These are phyloP conservation scores for Lates calcarifer DNA, from an alignment of 2,113 vertebrate species.

Conservation along the genomic window DNA sequence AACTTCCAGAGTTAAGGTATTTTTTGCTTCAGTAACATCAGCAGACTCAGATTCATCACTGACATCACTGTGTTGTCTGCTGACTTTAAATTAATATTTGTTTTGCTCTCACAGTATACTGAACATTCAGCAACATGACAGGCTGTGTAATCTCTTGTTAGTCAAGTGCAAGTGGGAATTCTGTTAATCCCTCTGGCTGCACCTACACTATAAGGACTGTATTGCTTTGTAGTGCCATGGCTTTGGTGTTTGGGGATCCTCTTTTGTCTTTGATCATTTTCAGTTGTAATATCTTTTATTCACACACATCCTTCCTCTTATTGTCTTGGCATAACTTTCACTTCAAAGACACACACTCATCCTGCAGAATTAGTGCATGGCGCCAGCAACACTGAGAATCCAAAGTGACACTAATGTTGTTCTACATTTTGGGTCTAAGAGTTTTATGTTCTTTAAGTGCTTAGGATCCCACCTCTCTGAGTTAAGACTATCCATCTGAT, in stretches of 20 bases:
- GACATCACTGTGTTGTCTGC: conserved; percentile 8
- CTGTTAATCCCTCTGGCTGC: conserved; percentile 49
- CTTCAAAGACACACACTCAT: conserved; percentile 39
- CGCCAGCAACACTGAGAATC: conserved; percentile 23
- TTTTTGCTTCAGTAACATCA: neutral
- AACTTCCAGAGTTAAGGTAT: neutral
- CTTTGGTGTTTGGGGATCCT: conserved; percentile 52
- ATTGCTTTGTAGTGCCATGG: conserved; percentile 63
- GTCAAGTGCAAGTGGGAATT: conserved; percentile 16
- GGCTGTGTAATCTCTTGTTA: conserved; percentile 44
- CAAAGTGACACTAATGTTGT: conserved; percentile 25
- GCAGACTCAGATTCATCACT: conserved; percentile 2
- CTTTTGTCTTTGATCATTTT: conserved; percentile 56
- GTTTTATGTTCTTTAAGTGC: conserved; percentile 34
- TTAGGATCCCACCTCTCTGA: conserved; percentile 24
- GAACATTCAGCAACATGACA: conserved; percentile 20
- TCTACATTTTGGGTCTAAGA: conserved; percentile 7
- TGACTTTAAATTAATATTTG: conserved; percentile 12
- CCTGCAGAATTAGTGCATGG: conserved; percentile 38
- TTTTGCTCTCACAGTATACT: conserved; percentile 31
- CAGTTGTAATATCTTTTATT: conserved; percentile 40
- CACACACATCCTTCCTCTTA: conserved; percentile 32
- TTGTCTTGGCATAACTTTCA: conserved; percentile 27
- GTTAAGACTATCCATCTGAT: conserved; percentile 46
- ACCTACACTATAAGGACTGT: conserved; percentile 5